phyloP scores from a whole-genome alignment of 2,888 invertebrate species.

The Resseliella maxima region DNA sequence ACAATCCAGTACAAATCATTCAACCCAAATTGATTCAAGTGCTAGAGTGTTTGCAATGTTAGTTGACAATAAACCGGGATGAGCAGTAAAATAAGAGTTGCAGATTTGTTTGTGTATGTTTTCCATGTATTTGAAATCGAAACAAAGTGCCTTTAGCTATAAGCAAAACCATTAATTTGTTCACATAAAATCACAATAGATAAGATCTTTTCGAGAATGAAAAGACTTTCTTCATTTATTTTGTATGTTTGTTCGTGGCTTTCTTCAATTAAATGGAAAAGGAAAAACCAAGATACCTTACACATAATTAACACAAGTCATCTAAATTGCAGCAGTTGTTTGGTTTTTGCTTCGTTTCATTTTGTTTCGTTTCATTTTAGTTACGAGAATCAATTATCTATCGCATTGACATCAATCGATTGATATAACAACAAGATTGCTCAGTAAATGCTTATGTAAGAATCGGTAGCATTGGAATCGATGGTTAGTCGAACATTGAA shows the following conservation, averaged over 20 bases:
- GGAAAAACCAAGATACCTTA: background rate
- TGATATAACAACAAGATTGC: background rate
- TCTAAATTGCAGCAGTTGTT: background rate
- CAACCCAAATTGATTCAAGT: background rate
- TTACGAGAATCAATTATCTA: constrained; percentile 10
- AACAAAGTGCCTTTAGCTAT: background rate
- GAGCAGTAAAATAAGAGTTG: background rate
- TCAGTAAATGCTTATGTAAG: no score
- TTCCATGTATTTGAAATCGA: background rate
- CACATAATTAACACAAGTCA: constrained; percentile 5
- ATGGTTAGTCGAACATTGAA: background rate
- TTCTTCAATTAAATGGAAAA: background rate
- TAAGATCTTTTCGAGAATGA: background rate
- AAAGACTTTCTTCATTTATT: background rate
- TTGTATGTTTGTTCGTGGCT: background rate
- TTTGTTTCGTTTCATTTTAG: no score
- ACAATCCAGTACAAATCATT: background rate
- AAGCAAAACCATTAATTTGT: background rate
- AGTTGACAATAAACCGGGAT: background rate
- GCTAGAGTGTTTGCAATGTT: background rate
- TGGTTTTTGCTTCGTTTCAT: background rate
- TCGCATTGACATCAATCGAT: background rate
- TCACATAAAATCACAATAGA: background rate
- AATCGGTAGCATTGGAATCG: no score
- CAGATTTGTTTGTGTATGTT: background rate